Percentiles rank a stretch among this genome's conserved stretches.
These are phyloP conservation scores for Plumapathes pennacea DNA, from an alignment of 92 coral and sea anemone genomes.

Conservation along the genomic window DNA sequence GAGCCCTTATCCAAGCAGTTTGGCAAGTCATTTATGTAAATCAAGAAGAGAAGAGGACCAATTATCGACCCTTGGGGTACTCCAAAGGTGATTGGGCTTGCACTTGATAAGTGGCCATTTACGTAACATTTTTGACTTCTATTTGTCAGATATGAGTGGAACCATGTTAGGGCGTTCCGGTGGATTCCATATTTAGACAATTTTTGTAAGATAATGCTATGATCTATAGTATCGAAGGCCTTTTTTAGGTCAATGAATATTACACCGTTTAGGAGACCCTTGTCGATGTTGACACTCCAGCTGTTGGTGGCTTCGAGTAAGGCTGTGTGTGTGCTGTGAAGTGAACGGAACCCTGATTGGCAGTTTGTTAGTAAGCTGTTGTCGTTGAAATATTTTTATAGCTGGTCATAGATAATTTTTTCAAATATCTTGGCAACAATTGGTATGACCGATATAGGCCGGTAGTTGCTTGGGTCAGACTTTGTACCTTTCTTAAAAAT, in stretches of 20 bases:
- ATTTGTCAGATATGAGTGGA: conserved; percentile 26
- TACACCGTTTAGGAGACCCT: conserved; percentile 15
- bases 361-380: conserved; percentile 15
- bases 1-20: conserved; percentile 3
- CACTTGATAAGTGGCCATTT: conserved; percentile 26
- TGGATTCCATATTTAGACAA: conserved; percentile 26
- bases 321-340: conserved; percentile 40
- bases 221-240: conserved; percentile 43
- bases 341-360: conserved; percentile 34
- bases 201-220: conserved; percentile 15
- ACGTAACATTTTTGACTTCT: conserved; percentile 20
- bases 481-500: conserved; percentile 5
- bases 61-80: conserved; percentile 28
- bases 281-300: conserved; percentile 32
- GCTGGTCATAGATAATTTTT: neutral
- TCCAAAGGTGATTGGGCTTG: conserved; percentile 10
- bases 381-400: conserved; percentile 17
- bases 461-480: conserved; percentile 1
- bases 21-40: conserved; percentile 40
- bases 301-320: conserved; percentile 32
- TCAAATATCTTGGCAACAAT: conserved; percentile 4
- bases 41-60: conserved; percentile 30
- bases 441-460: conserved; percentile 4
- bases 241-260: conserved; percentile 45
- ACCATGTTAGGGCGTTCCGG: conserved; percentile 27